A percentile compares a stretch with the other conserved stretches of the same genome.
Evolutionary conservation across 1,140 invertebrate genomes (phyloP).

Genomic region (Drosophila athabasca): DNA sequence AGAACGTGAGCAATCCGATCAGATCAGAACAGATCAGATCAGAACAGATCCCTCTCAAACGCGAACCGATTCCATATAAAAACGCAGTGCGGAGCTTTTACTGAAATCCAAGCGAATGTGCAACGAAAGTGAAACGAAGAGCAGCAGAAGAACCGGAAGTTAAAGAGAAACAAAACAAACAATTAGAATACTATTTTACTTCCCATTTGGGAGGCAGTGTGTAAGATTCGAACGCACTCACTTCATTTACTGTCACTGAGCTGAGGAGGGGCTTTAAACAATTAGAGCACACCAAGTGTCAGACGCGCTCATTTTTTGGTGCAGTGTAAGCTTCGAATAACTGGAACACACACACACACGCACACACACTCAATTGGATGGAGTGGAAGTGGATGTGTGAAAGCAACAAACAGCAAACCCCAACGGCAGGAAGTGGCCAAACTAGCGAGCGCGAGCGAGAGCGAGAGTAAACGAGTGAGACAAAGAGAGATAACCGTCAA

Average conservation of each 20-base stretch:
- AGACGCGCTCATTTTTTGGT: neutral
- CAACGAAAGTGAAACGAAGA: neutral
- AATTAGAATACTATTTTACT: too few species aligned
- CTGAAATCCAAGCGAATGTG: too few species aligned
- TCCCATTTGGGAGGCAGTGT: too few species aligned
- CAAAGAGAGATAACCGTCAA: conserved; percentile 1
- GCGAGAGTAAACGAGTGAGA: conserved; percentile 5
- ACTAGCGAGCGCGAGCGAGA: neutral
- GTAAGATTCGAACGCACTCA: too few species aligned
- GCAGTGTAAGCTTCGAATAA: conserved; percentile 25
- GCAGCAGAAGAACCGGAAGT: conserved; percentile 34
- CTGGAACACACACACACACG: conserved; percentile 18
- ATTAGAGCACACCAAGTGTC: too few species aligned
- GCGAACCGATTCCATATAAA: conserved; percentile 13
- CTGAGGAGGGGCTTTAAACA: too few species aligned
- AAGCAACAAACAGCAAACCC: too few species aligned
- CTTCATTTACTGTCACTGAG: too few species aligned
- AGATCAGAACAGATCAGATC: neutral
- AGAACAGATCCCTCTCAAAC: neutral
- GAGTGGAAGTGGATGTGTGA: too few species aligned
- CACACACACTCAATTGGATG: conserved; percentile 9
- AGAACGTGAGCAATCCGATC: conserved; percentile 42
- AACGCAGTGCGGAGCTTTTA: neutral
- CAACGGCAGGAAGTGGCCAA: too few species aligned
- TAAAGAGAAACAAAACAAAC: conserved; percentile 5